Evolutionary conservation across 2,797 vertebrate genomes (phyloP).

Genomic region (Chaetodon trifasciatus): DNA sequence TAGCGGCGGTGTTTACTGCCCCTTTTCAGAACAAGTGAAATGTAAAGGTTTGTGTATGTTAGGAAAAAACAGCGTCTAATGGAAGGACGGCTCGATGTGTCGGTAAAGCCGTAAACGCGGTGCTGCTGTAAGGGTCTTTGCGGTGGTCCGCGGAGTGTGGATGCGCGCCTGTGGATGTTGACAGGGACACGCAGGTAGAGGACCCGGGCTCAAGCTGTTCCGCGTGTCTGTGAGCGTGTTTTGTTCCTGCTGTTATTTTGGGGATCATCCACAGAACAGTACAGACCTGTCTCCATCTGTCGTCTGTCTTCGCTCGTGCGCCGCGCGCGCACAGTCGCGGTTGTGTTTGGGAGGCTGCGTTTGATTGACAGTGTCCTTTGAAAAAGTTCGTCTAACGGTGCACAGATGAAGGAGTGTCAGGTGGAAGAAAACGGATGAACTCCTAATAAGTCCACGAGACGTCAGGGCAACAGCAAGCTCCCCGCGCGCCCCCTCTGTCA

Average conservation of each 20-base stretch:
- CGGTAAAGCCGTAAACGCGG: neutral
- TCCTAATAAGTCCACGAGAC: neutral
- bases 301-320: conserved; percentile 5
- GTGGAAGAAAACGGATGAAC: neutral
- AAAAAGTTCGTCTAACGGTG: neutral
- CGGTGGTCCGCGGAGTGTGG: neutral
- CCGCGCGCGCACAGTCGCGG: neutral
- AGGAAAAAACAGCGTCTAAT: neutral
- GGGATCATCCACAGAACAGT: neutral
- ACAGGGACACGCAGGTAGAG: neutral
- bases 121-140: neutral
- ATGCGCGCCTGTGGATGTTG: rapidly evolving
- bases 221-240: too few relatives aligned
- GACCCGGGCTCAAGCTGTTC: neutral
- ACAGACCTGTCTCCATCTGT: conserved; percentile 15
- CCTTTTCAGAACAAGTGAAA: neutral
- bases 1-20: neutral
- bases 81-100: neutral
- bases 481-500: neutral
- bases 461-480: neutral
- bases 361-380: neutral
- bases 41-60: rapidly evolving
- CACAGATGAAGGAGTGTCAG: neutral
- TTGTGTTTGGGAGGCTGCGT: neutral
- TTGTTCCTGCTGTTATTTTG: neutral